These are phyloP conservation scores for Trachemys scripta DNA, from an alignment of 2,113 vertebrate species.

Conservation along the genomic window DNA sequence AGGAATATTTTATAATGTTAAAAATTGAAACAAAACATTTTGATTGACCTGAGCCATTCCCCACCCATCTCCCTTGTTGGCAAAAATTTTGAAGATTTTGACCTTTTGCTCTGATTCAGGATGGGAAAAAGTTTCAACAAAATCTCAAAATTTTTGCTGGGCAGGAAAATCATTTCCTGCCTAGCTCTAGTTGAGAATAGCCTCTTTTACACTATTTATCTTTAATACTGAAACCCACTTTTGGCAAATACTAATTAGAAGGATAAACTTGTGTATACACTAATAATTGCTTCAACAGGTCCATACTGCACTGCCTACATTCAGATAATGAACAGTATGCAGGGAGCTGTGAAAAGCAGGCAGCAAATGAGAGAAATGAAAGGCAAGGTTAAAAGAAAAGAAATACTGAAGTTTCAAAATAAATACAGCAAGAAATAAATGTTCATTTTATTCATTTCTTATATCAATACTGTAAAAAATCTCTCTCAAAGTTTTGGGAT, in stretches of 20 bases:
- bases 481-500: background rate
- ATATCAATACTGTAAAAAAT: constrained; percentile 3
- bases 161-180: background rate
- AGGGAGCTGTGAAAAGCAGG: background rate
- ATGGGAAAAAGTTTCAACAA: background rate
- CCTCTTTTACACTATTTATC: rapidly evolving
- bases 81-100: no score
- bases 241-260: background rate
- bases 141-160: background rate
- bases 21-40: background rate
- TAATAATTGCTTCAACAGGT: background rate
- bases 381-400: background rate
- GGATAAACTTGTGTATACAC: background rate
- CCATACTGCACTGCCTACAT: rapidly evolving
- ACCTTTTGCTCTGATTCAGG: background rate
- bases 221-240: background rate
- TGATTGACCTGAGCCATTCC: no score
- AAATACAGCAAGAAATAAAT: constrained; percentile 12
- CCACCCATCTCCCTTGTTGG: no score
- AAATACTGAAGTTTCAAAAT: background rate
- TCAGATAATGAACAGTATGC: rapidly evolving
- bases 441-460: constrained; percentile 41
- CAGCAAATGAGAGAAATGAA: background rate
- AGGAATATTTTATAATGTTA: background rate
- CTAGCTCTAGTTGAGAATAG: background rate